Evolutionary conservation across 2,888 invertebrate species (phyloP), one percentile per base, ranked within the genome.

Genomic region (Chymomyza procnemis): DNA sequence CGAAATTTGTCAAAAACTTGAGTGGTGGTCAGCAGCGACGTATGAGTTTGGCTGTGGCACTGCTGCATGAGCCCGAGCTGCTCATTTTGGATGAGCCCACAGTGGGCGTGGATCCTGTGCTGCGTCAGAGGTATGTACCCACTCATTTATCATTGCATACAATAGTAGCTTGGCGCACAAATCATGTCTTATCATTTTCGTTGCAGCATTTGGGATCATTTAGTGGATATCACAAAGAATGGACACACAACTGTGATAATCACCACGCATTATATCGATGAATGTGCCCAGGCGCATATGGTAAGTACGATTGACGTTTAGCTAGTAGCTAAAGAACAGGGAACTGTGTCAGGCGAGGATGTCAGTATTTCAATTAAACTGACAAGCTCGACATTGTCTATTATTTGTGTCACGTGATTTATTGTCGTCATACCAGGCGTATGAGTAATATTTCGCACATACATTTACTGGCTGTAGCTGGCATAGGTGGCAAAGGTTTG

Each of bases 71-170:
- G 71, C 97, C 98, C 0, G 97, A 97, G 88, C 92, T 98, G 34
- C 91, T 98, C 69, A 97, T 98, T 84, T 92, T 98, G 66, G 98
- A 98, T 87, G 98, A 98, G 88, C 97, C 97, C 0, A 98, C 97
- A 0, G 97, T 97, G 16, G 98, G 97, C 46, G 96, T 98, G 1
- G 97, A 98, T 91, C 97, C 97, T 1, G 93, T 97, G 46, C 91
- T 98, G 12, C 92, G 97, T 71, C 95, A 96, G 89, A 95, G 92
- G 94, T 94, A 89, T 75, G 76, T 77, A 50, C 22, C 52, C 55
- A 21, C 22, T 58, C 57, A 62, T 70, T 66, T 67, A 41, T 61
- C 46, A 61, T 71, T 48, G 41, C 56, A 16, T 54, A n/a, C 48
- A 59, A 21, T 62, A 22, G n/a, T 16, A 41, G n/a, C 63, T 48